Conservation (phyloP, 2,797 vertebrate genomes). For the Momotus momota region DNA sequence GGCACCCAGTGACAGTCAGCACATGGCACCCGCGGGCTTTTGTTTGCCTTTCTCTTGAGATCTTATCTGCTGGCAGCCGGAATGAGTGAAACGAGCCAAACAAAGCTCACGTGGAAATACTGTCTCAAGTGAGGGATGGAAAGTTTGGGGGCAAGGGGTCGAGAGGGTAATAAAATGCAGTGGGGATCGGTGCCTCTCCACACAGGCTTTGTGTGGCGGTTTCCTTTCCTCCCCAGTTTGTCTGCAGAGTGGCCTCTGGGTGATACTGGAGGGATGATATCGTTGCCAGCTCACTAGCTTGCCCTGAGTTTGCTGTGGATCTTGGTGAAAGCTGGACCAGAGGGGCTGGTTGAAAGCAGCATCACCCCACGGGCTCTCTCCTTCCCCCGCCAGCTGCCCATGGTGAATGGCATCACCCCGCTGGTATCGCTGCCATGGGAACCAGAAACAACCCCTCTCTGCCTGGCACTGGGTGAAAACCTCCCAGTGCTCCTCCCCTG, state of each 20-base stretch:
- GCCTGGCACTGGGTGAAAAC: not conserved
- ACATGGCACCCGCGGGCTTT: not conserved
- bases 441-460: not conserved
- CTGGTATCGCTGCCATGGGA: not conserved
- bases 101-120: not conserved
- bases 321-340: accelerated
- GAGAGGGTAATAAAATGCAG: not conserved
- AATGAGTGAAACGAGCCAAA: constrained; percentile 48
- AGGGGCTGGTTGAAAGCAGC: not conserved
- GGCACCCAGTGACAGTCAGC: not conserved
- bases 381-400: not conserved
- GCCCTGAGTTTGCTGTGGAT: not conserved
- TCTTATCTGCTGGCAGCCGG: constrained; percentile 32
- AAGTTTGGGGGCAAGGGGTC: not conserved
- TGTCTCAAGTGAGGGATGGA: not conserved
- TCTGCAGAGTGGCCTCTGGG: not conserved
- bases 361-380: not conserved
- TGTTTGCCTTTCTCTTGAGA: constrained; percentile 57
- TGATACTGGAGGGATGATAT: not conserved
- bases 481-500: not conserved
- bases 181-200: not conserved
- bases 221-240: not conserved
- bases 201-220: not conserved
- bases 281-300: accelerated
- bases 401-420: accelerated